Conservation (phyloP, 2,113 vertebrate species). For the Ibidorhyncha struthersii region DNA sequence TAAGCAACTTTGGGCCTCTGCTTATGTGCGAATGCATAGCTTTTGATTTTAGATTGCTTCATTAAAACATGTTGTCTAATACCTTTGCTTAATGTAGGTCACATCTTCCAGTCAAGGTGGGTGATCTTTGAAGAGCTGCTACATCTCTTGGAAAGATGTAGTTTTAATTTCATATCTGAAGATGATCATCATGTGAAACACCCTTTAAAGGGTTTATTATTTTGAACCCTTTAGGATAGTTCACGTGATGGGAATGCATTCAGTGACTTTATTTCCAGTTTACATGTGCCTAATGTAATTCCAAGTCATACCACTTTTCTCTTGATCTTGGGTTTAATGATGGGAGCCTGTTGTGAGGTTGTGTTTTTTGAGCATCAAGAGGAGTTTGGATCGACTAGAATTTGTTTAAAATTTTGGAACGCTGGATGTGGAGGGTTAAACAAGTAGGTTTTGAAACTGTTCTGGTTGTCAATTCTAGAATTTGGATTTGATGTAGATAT, state of each 20-base stretch:
- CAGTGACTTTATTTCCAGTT: neutral
- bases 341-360: neutral
- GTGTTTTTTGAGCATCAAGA: neutral
- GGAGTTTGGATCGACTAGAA: neutral
- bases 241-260: neutral
- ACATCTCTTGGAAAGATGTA: neutral
- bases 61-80: neutral
- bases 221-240: neutral
- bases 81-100: neutral
- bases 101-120: neutral
- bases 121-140: neutral
- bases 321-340: neutral
- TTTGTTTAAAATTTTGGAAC: neutral
- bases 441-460: neutral
- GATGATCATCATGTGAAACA: neutral
- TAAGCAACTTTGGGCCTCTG: neutral
- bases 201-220: neutral
- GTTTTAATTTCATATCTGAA: neutral
- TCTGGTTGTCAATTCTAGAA: neutral
- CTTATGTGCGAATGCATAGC: fast-evolving
- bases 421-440: neutral
- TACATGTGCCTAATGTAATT: neutral
- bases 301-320: neutral
- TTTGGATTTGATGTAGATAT: neutral
- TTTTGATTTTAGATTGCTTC: neutral